phyloP scores from a whole-genome alignment of 1,140 invertebrate genomes.

The Brachionus calyciflorus region DNA sequence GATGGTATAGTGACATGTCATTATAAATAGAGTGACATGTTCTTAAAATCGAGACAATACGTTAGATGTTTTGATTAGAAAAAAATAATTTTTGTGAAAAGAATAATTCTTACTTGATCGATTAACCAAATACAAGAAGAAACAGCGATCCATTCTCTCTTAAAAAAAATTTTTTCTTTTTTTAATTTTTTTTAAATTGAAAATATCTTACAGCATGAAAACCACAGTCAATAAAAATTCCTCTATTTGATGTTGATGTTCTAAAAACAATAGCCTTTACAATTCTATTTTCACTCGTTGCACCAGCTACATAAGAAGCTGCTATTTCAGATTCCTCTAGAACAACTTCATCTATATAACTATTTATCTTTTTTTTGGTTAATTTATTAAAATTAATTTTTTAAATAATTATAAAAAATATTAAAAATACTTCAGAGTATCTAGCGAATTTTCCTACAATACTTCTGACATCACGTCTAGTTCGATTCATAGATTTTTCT shows the following conservation, averaged over 20 bases:
- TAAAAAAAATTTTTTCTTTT: not conserved
- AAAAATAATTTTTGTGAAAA: conserved; percentile 51
- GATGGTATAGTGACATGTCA: no score
- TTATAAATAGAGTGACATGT: no score
- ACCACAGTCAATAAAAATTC: conserved; percentile 43
- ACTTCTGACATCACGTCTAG: not conserved
- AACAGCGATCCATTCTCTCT: conserved; percentile 58
- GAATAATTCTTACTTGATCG: conserved; percentile 3
- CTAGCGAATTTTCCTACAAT: conserved; percentile 27
- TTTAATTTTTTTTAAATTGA: not conserved
- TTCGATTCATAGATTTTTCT: conserved; percentile 19
- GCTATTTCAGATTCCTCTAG: not conserved
- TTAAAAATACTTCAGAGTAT: not conserved
- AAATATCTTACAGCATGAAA: conserved; percentile 39
- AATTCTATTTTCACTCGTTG: not conserved
- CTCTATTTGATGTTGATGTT: not conserved
- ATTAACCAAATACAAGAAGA: conserved; percentile 48
- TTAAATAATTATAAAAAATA: no score
- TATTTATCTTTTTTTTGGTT: no score
- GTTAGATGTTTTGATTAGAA: no score
- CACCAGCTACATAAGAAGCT: conserved; percentile 22
- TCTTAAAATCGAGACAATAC: no score
- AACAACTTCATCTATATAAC: conserved; percentile 20
- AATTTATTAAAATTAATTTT: no score
- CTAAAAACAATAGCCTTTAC: conserved; percentile 7